These are phyloP conservation scores for Parazoanthus atlanticus DNA, from an alignment of 92 coral and sea anemone genomes.

Conservation along the genomic window DNA sequence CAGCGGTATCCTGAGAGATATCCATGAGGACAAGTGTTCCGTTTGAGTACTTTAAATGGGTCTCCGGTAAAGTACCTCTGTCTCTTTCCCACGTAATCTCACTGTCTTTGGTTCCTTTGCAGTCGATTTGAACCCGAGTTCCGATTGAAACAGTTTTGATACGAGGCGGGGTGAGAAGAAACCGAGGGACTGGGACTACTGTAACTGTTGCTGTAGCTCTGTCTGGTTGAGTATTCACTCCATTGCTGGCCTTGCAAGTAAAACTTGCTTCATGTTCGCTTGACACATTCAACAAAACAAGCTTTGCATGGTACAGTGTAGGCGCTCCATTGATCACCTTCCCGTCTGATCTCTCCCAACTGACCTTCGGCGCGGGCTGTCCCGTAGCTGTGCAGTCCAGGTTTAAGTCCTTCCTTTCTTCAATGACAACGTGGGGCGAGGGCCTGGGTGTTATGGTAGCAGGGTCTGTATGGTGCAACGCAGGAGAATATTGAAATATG, in stretches of 20 bases:
- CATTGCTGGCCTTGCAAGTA: neutral
- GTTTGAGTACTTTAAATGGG: neutral
- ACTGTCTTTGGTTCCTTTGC: no score
- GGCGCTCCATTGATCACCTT: neutral
- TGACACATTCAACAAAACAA: neutral
- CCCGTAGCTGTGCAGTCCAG: neutral
- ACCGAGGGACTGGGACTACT: neutral
- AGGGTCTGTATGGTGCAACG: neutral
- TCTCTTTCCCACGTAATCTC: no score
- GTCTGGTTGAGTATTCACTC: neutral
- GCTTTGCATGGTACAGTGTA: neutral
- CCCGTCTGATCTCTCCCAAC: neutral
- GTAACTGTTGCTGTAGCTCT: neutral
- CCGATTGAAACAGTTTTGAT: neutral
- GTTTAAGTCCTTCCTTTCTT: neutral
- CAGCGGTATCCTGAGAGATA: neutral
- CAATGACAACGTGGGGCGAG: neutral
- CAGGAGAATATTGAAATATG: no score
- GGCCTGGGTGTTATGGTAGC: neutral
- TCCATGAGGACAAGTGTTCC: neutral
- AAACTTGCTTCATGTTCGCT: neutral
- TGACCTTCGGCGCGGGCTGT: neutral
- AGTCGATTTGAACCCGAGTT: no score
- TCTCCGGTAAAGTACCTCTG: no score
- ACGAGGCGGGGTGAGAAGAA: neutral